A percentile compares a stretch with the other conserved stretches of the same genome.
These are phyloP conservation scores for Stegana nigrithorax DNA, from an alignment of 2,888 invertebrate genomes.

Conservation along the genomic window DNA sequence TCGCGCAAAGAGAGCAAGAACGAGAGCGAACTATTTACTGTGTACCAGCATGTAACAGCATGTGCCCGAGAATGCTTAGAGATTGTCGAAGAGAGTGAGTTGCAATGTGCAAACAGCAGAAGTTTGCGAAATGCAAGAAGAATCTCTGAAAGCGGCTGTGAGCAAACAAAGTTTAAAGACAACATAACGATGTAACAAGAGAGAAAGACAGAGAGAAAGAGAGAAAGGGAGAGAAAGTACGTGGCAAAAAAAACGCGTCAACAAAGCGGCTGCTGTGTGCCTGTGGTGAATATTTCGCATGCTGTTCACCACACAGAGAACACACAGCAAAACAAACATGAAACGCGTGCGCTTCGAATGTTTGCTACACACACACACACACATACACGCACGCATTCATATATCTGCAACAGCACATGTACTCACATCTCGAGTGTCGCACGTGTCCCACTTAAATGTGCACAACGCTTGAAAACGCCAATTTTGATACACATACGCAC, in stretches of 20 bases:
- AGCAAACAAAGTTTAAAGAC: not conserved
- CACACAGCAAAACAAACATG: constrained; percentile 18
- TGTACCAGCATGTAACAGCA: no score
- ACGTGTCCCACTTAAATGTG: constrained; percentile 2
- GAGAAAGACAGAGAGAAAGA: not conserved
- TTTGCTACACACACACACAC: not conserved
- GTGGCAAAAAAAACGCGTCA: constrained; percentile 23
- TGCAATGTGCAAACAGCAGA: not conserved
- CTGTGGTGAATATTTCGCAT: constrained; percentile 51
- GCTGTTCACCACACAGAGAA: constrained; percentile 38
- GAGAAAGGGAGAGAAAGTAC: constrained; percentile 10
- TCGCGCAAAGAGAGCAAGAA: constrained; percentile 13
- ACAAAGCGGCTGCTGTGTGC: constrained; percentile 42
- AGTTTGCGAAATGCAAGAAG: not conserved
- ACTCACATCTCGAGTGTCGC: constrained; percentile 28
- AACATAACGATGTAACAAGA: not conserved
- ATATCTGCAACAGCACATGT: not conserved
- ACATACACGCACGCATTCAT: not conserved
- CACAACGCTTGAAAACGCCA: constrained; percentile 8
- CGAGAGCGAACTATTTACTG: constrained; percentile 22
- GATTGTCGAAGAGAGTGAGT: not conserved
- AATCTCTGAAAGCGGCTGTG: not conserved
- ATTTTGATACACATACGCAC: constrained; percentile 3
- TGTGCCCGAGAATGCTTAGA: not conserved
- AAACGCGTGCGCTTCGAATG: not conserved